phyloP scores from a whole-genome alignment of 2,797 vertebrate genomes.

The Champsocephalus esox region DNA sequence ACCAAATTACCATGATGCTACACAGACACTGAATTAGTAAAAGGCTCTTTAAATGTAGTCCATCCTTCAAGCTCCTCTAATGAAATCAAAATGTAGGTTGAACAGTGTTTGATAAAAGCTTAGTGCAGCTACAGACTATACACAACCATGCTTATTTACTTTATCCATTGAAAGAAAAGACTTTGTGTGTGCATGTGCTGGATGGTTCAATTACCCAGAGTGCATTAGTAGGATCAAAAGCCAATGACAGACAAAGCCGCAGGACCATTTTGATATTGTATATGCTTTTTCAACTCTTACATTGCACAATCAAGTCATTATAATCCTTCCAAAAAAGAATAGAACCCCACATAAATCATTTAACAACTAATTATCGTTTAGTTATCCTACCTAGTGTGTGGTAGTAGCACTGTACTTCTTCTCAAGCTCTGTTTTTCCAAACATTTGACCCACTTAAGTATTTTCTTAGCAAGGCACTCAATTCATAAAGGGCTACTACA shows the following conservation, averaged over 20 bases:
- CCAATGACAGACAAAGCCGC: slow-evolving; percentile 53
- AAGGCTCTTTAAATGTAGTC: background rate
- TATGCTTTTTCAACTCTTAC: background rate
- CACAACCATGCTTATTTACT: slow-evolving; percentile 46
- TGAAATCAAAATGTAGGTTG: slow-evolving; percentile 25
- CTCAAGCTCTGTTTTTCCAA: background rate
- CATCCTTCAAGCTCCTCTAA: slow-evolving; percentile 1
- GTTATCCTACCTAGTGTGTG: background rate
- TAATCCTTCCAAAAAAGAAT: background rate
- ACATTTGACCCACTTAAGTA: background rate
- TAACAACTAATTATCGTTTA: background rate
- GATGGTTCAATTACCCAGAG: slow-evolving; percentile 59
- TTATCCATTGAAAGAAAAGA: slow-evolving; percentile 21
- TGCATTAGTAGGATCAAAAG: slow-evolving; percentile 59
- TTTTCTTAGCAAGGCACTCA: slow-evolving; percentile 2
- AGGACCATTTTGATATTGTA: slow-evolving; percentile 29
- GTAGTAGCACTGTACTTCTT: slow-evolving; percentile 1
- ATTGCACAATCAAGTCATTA: background rate
- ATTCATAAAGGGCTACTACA: background rate
- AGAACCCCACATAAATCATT: slow-evolving; percentile 6
- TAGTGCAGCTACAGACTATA: slow-evolving; percentile 1
- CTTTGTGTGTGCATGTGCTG: slow-evolving; percentile 7
- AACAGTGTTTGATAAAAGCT: slow-evolving; percentile 29
- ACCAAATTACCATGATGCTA: background rate
- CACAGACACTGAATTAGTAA: background rate